Evolutionary conservation across 2,888 invertebrate genomes (phyloP).

Genomic region (Atherix ibis): DNA sequence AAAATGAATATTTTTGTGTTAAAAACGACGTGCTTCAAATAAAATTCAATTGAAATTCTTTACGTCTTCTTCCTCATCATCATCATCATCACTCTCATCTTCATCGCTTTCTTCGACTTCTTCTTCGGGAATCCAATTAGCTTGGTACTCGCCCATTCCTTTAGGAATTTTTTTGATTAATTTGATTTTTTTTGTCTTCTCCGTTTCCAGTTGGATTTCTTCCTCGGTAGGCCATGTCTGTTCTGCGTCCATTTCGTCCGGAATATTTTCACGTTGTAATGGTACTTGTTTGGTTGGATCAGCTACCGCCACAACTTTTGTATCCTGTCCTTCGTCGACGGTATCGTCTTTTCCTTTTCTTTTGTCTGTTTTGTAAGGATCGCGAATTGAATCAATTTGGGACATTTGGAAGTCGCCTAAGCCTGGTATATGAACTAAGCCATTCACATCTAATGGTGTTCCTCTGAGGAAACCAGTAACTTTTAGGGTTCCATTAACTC

Average conservation of each 20-base stretch:
- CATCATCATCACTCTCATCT: constrained; percentile 31
- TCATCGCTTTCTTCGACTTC: constrained; percentile 36
- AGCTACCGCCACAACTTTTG: constrained; percentile 36
- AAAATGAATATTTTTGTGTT: background rate
- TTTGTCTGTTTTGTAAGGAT: constrained; percentile 48
- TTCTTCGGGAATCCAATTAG: constrained; percentile 79
- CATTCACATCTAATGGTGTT: constrained; percentile 67
- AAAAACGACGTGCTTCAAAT: background rate
- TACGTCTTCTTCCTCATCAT: constrained; percentile 12
- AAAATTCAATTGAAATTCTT: background rate
- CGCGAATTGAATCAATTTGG: constrained; percentile 53
- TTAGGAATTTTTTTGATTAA: constrained; percentile 72
- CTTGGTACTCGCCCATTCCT: constrained; percentile 95
- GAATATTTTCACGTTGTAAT: constrained; percentile 61
- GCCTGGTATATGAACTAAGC: constrained; percentile 79
- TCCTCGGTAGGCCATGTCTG: constrained; percentile 95
- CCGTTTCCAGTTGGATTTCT: constrained; percentile 58
- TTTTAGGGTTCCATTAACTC: constrained; percentile 47
- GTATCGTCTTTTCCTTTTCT: constrained; percentile 29
- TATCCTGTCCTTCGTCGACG: constrained; percentile 17
- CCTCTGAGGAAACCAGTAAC: constrained; percentile 81
- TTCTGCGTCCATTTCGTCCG: constrained; percentile 86
- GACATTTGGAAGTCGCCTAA: constrained; percentile 86
- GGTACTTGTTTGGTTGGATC: constrained; percentile 56
- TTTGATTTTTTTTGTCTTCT: constrained; percentile 41